Evolutionary conservation across 2,113 vertebrate genomes (phyloP).

Genomic region (Colius striatus): DNA sequence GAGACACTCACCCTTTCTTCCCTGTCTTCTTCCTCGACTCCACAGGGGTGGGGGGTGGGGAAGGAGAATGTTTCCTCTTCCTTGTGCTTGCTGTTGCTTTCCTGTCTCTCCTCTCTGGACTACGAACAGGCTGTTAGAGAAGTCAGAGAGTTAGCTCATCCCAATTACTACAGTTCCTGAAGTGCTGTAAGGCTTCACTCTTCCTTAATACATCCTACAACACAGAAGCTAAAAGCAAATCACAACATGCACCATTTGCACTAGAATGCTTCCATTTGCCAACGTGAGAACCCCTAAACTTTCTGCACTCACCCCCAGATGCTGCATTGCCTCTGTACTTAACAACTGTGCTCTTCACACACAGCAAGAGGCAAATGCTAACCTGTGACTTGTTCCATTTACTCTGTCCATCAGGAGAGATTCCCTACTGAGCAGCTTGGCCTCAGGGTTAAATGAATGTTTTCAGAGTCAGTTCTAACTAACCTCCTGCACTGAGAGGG

Average conservation of each 20-base stretch:
- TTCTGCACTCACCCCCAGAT: neutral
- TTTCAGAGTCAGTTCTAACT: neutral
- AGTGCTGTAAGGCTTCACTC: neutral
- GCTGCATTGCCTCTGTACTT: too few species aligned
- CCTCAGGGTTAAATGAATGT: neutral
- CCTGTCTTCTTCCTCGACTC: constrained; percentile 94
- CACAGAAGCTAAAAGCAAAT: neutral
- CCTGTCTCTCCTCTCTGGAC: constrained; percentile 94
- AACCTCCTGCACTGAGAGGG: neutral
- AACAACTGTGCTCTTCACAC: neutral
- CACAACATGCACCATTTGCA: neutral
- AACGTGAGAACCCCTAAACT: rapidly evolving
- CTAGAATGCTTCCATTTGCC: neutral
- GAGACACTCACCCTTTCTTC: constrained; percentile 89
- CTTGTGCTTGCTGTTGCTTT: constrained; percentile 88
- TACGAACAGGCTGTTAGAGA: constrained; percentile 87
- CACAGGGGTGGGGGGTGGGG: constrained; percentile 87
- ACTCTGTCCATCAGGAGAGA: neutral
- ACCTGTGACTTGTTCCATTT: too few species aligned
- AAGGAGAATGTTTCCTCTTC: constrained; percentile 95
- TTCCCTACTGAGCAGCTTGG: rapidly evolving
- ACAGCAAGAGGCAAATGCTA: neutral
- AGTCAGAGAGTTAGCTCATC: neutral
- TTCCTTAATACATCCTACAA: neutral
- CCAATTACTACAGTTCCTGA: neutral